Evolutionary conservation across 2,797 vertebrate genomes (phyloP).

Genomic region (Cossypha polioptera): DNA sequence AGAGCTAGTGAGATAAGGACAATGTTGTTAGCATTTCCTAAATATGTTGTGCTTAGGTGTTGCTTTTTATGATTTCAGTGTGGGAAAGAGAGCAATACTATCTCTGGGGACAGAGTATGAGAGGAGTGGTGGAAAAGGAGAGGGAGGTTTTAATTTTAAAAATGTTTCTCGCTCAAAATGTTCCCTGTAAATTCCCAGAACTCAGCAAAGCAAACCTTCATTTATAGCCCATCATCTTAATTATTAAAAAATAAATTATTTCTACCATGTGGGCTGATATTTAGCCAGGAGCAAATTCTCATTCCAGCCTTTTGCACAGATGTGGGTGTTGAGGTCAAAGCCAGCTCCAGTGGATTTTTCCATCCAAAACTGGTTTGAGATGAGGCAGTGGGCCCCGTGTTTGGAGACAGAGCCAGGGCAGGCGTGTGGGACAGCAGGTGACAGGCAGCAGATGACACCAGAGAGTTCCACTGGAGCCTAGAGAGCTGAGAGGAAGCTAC

Average conservation of each 20-base stretch:
- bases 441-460: neutral
- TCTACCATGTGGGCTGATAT: constrained; percentile 13
- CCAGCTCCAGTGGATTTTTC: constrained; percentile 20
- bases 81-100: neutral
- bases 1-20: neutral
- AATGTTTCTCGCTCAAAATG: constrained; percentile 12
- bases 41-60: neutral
- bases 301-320: neutral
- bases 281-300: constrained; percentile 38
- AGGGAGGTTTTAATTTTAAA: constrained; percentile 20
- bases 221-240: constrained; percentile 45
- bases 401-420: neutral
- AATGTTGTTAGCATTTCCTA: neutral
- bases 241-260: constrained; percentile 58
- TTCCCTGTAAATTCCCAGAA: constrained; percentile 32
- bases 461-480: neutral
- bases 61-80: neutral
- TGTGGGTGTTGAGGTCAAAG: neutral
- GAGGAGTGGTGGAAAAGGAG: neutral
- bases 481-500: neutral
- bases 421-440: neutral
- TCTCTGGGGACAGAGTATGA: neutral
- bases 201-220: neutral
- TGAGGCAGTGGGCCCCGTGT: neutral
- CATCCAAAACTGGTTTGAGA: neutral